Evolutionary conservation across 2,113 vertebrate genomes (phyloP), one percentile per base, ranked within the genome.

Genomic region (Gymnobelideus leadbeateri): DNA sequence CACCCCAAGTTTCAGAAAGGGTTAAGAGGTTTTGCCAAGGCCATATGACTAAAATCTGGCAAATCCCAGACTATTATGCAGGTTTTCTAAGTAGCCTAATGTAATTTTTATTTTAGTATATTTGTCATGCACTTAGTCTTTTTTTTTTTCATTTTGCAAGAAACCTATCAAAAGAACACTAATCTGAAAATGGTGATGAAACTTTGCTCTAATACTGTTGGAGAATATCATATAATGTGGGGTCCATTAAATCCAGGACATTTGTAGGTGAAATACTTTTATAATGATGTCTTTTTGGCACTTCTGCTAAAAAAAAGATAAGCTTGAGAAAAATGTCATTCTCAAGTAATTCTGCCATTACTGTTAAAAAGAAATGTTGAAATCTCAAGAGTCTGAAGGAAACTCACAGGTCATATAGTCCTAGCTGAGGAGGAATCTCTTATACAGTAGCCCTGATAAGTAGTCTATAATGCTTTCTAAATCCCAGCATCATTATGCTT

Each of bases 291-390:
- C 25, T 92, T 92, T 91, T 92, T 94, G 6, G 89, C 92, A 9
- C 89, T 94, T 95, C n/a, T 8, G 54, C 19, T 11, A 91, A 84
- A 84, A 24, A 24, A 94, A 91, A 92, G n/a, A 89, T 55, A n/a
- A 91, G 0, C 55, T 23, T 89, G n/a, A 93, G 90, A 50, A 96
- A 91, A 89, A 10, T 95, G 12, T 91, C 93, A 61, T 91, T 94
- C 49, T 49, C 5, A 92, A 52, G 43, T 37, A 43, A 84, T 43
- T 84, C n/a, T 77, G 2, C 19, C 68, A 43, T n/a, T 43, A 77
- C 68, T 43, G n/a, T 84, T 84, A 84, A 84, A 84, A 84, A 84
- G n/a, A 84, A 84, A 84, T 43, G 68, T 19, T 84, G 8, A n/a
- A 43, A 43, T 43, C n/a, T 84, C 68, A 84, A 43, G n/a, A 84